Base-by-base conservation (phyloP, 2,888 invertebrate genomes). In the Encarsia formosa region DNA sequence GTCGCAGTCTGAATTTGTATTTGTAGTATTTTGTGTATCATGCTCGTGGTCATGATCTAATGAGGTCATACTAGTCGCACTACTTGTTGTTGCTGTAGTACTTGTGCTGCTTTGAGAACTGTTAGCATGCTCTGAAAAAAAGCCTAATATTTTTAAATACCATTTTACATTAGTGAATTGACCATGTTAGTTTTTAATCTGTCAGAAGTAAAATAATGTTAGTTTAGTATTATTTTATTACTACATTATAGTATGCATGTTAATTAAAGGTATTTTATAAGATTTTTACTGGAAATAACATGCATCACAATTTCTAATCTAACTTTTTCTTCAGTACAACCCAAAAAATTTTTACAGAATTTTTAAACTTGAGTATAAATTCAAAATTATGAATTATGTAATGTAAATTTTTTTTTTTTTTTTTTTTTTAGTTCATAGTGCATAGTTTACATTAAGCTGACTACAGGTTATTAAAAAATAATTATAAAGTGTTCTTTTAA, bases 11-110 rank as follows among this genome's bases (percentile, higher is more conserved):
- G 90, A 89, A 53, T 71, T 68, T 1, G 68, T 64, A 38, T 69
- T 71, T 2, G 86, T 87, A 2, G 88, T 88, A 65, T 89, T 88
- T 66, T 87, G 88, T 43, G 82, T 81, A 15, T 82, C 81, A 66
- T 84, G 84, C 57, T 81, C 83, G 67, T 85, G 79, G 66, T 82
- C 85, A 69, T 87, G 88, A 70, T 91, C 91, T 57, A 91, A 76
- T 32, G 91, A 91, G 45, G 91, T 90, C 87, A 91, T 90, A 31
- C 91, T 91, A 2, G 91, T 91, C 42, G 91, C 90, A 58, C 89
- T 90, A 41, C 90, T 90, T 55, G 91, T 91, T 16, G 90, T 91
- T 15, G 91, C 91, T 24, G 91, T 90, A 74, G 91, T 85, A 69
- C 91, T 91, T 67, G 89, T 88, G 59, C 90, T 91, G 42, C 73